Evolutionary conservation across 2,888 invertebrate species (phyloP), one percentile per base, ranked within the genome.

Genomic region (Meta bourneti): DNA sequence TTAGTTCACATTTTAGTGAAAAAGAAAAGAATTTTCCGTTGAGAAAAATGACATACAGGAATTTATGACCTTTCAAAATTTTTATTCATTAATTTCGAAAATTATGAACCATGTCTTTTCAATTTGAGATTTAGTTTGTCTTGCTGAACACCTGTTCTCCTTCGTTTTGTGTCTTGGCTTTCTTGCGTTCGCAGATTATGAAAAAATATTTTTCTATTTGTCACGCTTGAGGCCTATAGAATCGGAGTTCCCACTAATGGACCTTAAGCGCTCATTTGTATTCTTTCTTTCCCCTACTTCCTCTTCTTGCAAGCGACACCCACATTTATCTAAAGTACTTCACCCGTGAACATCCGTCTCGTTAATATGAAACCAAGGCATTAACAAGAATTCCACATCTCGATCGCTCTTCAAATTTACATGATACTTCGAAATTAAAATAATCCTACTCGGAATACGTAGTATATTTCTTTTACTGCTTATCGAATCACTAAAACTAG

Each of bases 251-350:
- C 74, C 48, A 34, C 34, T 74, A 48, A 74, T 19, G 8, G n/a
- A 13, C 78, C 51, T 51, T 49, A 74, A 83, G 34, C 48, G 54
- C 61, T 49, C 61, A 54, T 75, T 84, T 61, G 49, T 75, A 84
- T 48, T 84, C 75, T 34, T 34, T 13, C 52, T 75, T 75, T 54
- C 51, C 52, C 13, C 1, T 51, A 19, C 48, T 74, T 34, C 74
- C 34, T 74, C n/a, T 61, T 19, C 34, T 34, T 34, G 34, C 34
- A 34, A 34, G 34, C 9, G n/a, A 83, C 71, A 83, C 52, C 52
- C 52, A 54, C n/a, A 72, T 54, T 83, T 74, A 74, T 74, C 20
- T 9, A 74, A 75, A 52, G n/a, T 48, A 84, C 48, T 75, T 84
- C 84, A 75, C 6, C 34, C 75, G 84, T 84, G 34, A 52, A 72